A percentile compares a stretch with the other conserved stretches of the same genome.
Evolutionary conservation across 2,888 invertebrate genomes (phyloP).

Genomic region (Coleophora flavipennella): DNA sequence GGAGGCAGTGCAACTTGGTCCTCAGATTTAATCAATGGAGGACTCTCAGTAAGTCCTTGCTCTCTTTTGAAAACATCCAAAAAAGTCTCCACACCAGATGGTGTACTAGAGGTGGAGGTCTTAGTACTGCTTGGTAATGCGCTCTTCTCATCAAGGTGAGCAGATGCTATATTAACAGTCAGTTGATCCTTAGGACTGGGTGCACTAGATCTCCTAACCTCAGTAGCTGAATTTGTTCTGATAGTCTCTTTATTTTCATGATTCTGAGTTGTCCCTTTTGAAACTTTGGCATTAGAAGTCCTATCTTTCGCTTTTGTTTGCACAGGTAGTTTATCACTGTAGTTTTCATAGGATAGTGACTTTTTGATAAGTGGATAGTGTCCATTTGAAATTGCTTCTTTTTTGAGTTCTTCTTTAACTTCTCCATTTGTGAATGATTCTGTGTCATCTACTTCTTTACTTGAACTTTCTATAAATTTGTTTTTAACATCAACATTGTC

Average conservation of each 20-base stretch:
- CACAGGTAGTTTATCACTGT: constrained; percentile 23
- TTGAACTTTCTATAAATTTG: constrained; percentile 44
- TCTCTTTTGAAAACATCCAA: constrained; percentile 66
- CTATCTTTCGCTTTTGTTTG: constrained; percentile 18
- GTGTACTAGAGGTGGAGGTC: constrained; percentile 24
- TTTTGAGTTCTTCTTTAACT: constrained; percentile 37
- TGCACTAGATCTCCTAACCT: constrained; percentile 30
- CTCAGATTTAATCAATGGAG: constrained; percentile 39
- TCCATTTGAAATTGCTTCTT: constrained; percentile 45
- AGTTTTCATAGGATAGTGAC: constrained; percentile 13
- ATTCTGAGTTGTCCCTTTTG: constrained; percentile 40
- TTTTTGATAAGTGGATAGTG: constrained; percentile 35
- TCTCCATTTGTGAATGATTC: constrained; percentile 48
- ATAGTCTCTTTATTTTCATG: constrained; percentile 27
- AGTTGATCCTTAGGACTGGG: constrained; percentile 38
- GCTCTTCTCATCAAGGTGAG: constrained; percentile 40
- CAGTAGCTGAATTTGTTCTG: constrained; percentile 29
- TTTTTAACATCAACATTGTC: constrained; percentile 45
- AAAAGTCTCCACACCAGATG: constrained; percentile 45
- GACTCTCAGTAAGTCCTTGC: constrained; percentile 43
- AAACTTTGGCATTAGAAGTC: constrained; percentile 45
- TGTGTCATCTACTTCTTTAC: constrained; percentile 42
- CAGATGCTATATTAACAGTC: constrained; percentile 21
- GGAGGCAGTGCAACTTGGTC: constrained; percentile 17
- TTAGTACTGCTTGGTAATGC: constrained; percentile 19